Evolutionary conservation across 2,113 vertebrate species (phyloP), one percentile per base, ranked within the genome.

Genomic region (Urocynchramus pylzowi): DNA sequence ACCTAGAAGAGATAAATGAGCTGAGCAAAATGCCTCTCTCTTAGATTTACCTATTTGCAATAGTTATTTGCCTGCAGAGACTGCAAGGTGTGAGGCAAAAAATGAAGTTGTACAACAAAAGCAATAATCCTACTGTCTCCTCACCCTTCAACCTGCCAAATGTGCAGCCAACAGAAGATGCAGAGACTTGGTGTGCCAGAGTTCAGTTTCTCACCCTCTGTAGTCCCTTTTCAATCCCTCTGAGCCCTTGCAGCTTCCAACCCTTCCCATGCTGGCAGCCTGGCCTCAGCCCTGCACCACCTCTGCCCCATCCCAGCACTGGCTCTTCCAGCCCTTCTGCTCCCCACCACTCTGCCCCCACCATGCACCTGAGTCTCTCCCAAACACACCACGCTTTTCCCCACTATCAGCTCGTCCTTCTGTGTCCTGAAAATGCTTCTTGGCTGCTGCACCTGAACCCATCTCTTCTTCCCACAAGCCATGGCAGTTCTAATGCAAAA

Each of bases 321-420:
- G 2, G 49, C 54, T 39, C 31, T 9, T 23, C 50, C 70, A 75
- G 30, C 28, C 8, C 39, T 12, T 5, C 39, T 31, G 31, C 49
- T 30, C 49, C 16, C 35, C 20, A 11, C 47, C 19, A 15, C 49
- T 73, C 75, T 57, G 45, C 2, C 11, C n/a, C 14, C 0, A 0
- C 21, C 39, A 16, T 0, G 0, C 24, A 57, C 10, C 12, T 2
- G 0, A 7, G 4, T 4, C 20, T 24, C 33, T 24, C 64, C 39
- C 39, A 31, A 6, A 70, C 3, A 5, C 35, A 75, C 16, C 52
- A 50, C 35, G 45, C 33, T 23, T 27, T 12, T 37, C 16, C 6
- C 41, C 21, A 13, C 2, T 10, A 9, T 2, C 13, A 9, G 41
- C 78, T 56, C 5, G 0, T 42, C 27, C 17, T 63, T 54, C 61